phyloP scores from a whole-genome alignment of 2,113 vertebrate species.

The Hippocampus comes region DNA sequence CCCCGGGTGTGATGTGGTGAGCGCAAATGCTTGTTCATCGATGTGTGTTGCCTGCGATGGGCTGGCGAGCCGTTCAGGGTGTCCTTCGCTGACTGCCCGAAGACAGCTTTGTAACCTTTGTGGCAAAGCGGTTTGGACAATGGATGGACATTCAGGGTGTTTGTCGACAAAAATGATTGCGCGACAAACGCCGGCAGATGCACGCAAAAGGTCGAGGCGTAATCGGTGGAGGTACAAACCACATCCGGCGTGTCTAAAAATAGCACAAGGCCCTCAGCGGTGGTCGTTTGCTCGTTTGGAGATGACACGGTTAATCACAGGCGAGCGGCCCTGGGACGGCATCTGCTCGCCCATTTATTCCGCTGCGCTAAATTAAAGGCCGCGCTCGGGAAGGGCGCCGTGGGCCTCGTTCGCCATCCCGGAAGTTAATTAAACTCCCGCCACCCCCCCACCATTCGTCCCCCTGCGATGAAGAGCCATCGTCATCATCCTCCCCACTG shows the following conservation, averaged over 20 bases:
- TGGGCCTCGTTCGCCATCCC: conserved; percentile 29
- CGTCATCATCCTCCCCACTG: neutral
- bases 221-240: neutral
- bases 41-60: no score
- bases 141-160: neutral
- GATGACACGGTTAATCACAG: conserved; percentile 55
- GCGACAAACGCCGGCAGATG: neutral
- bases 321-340: conserved; percentile 32
- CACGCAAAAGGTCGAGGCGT: neutral
- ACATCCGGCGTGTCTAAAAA: neutral
- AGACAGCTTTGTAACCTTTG: no score
- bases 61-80: no score
- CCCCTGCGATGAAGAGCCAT: conserved; percentile 18
- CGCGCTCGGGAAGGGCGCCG: conserved; percentile 21
- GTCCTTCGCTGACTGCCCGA: no score
- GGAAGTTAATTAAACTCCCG: conserved; percentile 31
- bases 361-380: conserved; percentile 35
- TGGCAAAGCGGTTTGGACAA: no score
- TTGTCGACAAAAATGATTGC: neutral
- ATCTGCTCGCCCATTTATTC: conserved; percentile 42
- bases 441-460: conserved; percentile 2
- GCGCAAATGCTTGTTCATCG: no score
- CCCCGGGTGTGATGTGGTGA: no score
- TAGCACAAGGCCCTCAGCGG: conserved; percentile 25
- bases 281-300: conserved; percentile 50